Conservation (phyloP, 2,113 vertebrate genomes). For the Pionites leucogaster region DNA sequence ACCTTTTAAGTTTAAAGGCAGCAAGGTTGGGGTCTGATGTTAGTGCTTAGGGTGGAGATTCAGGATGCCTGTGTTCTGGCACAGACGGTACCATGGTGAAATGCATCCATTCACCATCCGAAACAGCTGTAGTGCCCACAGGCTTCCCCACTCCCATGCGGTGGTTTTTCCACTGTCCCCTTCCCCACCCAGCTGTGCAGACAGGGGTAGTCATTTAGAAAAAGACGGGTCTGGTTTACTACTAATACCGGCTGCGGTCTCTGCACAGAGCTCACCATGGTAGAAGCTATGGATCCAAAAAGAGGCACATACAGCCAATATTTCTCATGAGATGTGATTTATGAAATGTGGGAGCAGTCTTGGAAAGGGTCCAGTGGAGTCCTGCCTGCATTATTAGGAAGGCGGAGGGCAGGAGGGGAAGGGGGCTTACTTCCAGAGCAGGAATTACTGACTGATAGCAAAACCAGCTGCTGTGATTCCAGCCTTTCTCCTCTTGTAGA, state of each 20-base stretch:
- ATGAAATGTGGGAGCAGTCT: neutral
- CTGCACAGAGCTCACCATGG: neutral
- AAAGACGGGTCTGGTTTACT: neutral
- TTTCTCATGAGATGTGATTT: neutral
- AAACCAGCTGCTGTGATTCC: neutral
- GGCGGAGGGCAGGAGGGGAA: neutral
- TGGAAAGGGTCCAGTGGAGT: neutral
- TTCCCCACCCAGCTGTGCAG: neutral
- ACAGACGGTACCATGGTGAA: neutral
- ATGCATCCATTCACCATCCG: neutral
- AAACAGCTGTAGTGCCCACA: neutral
- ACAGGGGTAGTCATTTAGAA: neutral
- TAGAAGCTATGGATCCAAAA: neutral
- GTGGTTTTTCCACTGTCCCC: neutral
- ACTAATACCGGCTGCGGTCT: neutral
- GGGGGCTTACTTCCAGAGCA: neutral
- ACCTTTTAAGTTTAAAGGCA: neutral
- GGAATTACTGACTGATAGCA: neutral
- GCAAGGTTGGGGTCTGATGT: neutral
- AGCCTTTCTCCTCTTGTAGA: neutral
- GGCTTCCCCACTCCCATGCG: accelerated
- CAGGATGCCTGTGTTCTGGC: neutral
- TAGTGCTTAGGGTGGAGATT: neutral
- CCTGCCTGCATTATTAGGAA: neutral
- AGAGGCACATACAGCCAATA: neutral